Conservation (phyloP, 2,888 invertebrate species). For the Steinernema scapterisci region DNA sequence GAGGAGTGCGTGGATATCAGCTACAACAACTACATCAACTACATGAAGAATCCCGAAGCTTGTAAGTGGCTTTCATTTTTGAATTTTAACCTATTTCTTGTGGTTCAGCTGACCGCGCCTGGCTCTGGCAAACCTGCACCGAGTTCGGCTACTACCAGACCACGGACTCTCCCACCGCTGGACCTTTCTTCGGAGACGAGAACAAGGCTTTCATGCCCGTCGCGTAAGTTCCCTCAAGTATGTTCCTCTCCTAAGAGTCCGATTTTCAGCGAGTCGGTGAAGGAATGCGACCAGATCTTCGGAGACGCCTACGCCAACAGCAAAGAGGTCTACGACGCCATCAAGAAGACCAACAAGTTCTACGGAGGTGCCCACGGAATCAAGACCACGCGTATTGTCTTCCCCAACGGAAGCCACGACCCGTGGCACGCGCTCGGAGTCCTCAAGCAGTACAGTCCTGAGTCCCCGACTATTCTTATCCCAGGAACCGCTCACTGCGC, state of each 20-base stretch:
- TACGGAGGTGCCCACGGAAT: slow-evolving; percentile 43
- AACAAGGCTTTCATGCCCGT: slow-evolving; percentile 33
- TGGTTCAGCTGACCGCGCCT: neutral
- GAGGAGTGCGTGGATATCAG: slow-evolving; percentile 34
- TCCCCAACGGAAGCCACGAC: slow-evolving; percentile 36
- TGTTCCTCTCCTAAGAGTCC: neutral
- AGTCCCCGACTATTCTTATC: slow-evolving; percentile 35
- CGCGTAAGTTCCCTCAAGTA: slow-evolving; percentile 10
- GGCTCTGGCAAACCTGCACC: slow-evolving; percentile 41
- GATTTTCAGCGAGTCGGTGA: neutral
- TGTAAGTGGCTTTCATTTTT: neutral
- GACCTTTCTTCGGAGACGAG: neutral
- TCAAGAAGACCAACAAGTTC: slow-evolving; percentile 48
- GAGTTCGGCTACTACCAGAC: slow-evolving; percentile 44
- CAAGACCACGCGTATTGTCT: neutral
- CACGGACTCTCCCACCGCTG: slow-evolving; percentile 34
- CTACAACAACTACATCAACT: slow-evolving; percentile 29
- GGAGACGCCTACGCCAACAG: slow-evolving; percentile 35
- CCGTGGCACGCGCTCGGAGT: slow-evolving; percentile 42
- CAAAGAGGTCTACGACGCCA: slow-evolving; percentile 41
- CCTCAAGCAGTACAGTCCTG: slow-evolving; percentile 35
- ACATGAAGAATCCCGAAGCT: neutral
- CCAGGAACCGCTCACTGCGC: slow-evolving; percentile 42
- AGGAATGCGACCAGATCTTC: slow-evolving; percentile 33
- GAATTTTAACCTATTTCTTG: neutral